phyloP scores from a whole-genome alignment of 1,140 invertebrate genomes.

The Drosophila prosaltans region DNA sequence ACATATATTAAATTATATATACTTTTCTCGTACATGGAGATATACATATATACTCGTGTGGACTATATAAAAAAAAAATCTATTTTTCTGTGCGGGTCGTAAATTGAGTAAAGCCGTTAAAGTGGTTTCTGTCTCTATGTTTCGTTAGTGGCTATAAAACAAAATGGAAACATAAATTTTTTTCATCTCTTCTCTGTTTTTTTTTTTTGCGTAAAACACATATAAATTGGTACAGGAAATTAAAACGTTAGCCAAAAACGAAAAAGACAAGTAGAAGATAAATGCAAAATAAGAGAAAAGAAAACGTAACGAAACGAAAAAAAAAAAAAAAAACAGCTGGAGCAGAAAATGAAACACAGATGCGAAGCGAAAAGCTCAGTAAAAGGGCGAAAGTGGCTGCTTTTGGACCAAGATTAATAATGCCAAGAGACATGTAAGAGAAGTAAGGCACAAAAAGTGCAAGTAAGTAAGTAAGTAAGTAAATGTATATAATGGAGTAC shows the following conservation, averaged over 20 bases:
- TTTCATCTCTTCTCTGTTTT: background rate
- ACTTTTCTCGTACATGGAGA: too few relatives aligned
- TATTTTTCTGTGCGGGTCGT: background rate
- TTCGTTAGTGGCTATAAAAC: background rate
- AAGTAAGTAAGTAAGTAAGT: constrained; percentile 35
- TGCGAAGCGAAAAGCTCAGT: constrained; percentile 29
- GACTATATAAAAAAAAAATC: background rate
- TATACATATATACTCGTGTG: too few relatives aligned
- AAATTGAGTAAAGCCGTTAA: constrained; percentile 4
- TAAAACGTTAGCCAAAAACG: constrained; percentile 48
- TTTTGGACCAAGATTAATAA: constrained; percentile 54
- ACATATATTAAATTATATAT: background rate
- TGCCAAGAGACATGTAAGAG: constrained; percentile 33
- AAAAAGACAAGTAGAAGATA: constrained; percentile 43
- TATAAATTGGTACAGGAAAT: constrained; percentile 65
- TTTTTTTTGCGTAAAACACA: constrained; percentile 11
- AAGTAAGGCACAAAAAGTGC: constrained; percentile 54
- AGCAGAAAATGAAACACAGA: constrained; percentile 42
- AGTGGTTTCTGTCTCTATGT: background rate
- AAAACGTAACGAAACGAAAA: background rate
- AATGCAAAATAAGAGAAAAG: background rate
- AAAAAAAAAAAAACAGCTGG: constrained; percentile 37
- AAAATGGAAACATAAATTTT: constrained; percentile 9
- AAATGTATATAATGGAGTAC: too few relatives aligned
- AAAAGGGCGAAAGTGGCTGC: constrained; percentile 34